Evolutionary conservation across 2,113 vertebrate species (phyloP).

Genomic region (Sinocyclocheilus anophthalmus): DNA sequence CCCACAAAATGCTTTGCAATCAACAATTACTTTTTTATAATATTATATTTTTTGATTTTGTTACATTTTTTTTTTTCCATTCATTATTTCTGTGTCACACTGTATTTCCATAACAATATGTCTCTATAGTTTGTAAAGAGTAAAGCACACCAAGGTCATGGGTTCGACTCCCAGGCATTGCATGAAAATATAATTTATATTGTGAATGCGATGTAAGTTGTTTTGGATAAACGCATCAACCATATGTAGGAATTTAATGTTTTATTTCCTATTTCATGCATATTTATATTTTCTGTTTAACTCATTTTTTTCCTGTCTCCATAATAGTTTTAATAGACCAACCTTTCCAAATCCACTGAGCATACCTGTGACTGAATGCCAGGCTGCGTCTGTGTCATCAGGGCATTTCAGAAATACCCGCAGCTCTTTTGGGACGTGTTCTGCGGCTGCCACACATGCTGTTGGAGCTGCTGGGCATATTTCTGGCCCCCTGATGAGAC

Average conservation of each 20-base stretch:
- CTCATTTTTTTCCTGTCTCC: neutral
- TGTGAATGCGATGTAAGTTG: no score
- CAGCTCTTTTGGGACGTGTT: neutral
- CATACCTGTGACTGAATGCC: neutral
- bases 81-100: no score
- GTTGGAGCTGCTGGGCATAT: neutral
- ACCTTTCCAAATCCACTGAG: neutral
- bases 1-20: no score
- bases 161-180: neutral
- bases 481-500: constrained; percentile 32
- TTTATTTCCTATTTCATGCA: neutral
- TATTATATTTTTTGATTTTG: no score
- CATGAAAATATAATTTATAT: no score
- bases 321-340: neutral
- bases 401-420: constrained; percentile 14
- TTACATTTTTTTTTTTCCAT: no score
- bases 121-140: neutral
- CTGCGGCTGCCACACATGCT: neutral
- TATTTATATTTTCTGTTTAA: neutral
- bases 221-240: no score
- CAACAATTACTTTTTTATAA: no score
- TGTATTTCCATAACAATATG: no score
- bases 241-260: neutral
- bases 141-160: neutral
- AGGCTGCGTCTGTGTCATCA: neutral